A percentile compares a stretch with the other conserved stretches of the same genome.
Conservation (phyloP, 2,888 invertebrate species). For the Amblyjoppa fuscipennis region DNA sequence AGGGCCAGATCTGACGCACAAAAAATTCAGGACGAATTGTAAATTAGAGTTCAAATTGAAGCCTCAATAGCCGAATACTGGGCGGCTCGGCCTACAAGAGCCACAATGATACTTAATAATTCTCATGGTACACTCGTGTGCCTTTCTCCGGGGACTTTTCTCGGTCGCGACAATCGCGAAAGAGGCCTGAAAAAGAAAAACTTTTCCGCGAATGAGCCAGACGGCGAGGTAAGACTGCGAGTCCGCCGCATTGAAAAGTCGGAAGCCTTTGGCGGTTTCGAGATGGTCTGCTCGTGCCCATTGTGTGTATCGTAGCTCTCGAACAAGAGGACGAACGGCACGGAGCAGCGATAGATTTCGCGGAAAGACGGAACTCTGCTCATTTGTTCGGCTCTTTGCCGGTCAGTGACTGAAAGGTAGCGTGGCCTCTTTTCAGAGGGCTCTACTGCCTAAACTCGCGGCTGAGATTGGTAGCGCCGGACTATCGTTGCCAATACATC, state of each 20-base stretch:
- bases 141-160: neutral
- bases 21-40: no score
- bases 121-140: neutral
- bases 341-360: neutral
- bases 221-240: neutral
- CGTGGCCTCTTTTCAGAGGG: neutral
- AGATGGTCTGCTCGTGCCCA: neutral
- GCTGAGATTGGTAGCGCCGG: neutral
- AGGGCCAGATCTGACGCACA: no score
- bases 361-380: constrained; percentile 8
- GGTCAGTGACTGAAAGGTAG: neutral
- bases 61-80: neutral
- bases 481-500: neutral
- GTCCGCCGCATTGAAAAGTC: constrained; percentile 27
- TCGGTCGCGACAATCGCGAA: neutral
- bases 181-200: neutral
- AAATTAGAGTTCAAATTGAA: neutral
- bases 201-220: constrained; percentile 12
- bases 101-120: neutral
- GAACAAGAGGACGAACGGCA: constrained; percentile 29
- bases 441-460: neutral
- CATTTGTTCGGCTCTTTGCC: constrained; percentile 22
- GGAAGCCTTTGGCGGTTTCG: neutral
- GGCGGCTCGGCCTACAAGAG: neutral
- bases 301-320: constrained; percentile 31